phyloP scores from a whole-genome alignment of 2,113 vertebrate species.

The Tragelaphus strepsiceros region DNA sequence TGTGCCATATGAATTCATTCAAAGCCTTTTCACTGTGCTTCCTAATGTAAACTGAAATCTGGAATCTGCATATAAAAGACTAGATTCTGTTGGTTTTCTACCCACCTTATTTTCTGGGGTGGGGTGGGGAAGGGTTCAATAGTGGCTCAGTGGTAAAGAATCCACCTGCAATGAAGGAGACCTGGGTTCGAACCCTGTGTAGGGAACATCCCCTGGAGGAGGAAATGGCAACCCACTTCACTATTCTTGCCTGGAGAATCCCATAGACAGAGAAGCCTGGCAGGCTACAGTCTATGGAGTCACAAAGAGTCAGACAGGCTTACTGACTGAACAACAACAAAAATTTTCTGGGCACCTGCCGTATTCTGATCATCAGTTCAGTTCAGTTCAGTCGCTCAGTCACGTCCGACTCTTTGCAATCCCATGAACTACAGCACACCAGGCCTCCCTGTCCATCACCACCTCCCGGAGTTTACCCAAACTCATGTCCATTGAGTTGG shows the following conservation, averaged over 20 bases:
- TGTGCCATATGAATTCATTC: not conserved
- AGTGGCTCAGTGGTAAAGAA: not conserved
- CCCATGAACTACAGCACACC: not conserved
- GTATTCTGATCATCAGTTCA: not conserved
- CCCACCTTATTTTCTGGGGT: not conserved
- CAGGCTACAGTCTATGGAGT: not conserved
- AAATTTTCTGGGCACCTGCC: not conserved
- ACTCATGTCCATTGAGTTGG: not conserved
- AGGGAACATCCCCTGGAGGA: not conserved
- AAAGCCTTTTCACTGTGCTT: not conserved
- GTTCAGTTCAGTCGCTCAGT: not conserved
- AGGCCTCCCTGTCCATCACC: not conserved
- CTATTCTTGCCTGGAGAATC: not conserved
- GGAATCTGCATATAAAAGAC: constrained; percentile 3
- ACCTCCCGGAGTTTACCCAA: not conserved
- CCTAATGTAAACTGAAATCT: not conserved
- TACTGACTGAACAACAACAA: not conserved
- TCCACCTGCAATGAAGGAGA: not conserved
- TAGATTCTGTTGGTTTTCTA: not conserved
- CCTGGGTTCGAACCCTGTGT: not conserved
- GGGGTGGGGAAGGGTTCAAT: not conserved
- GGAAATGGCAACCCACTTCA: not conserved
- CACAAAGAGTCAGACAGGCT: not conserved
- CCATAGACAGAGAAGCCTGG: not conserved
- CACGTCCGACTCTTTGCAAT: not conserved